Percentiles rank a stretch among this genome's conserved stretches.
Evolutionary conservation across 2,888 invertebrate species (phyloP).

Genomic region (Acronicta aceris): DNA sequence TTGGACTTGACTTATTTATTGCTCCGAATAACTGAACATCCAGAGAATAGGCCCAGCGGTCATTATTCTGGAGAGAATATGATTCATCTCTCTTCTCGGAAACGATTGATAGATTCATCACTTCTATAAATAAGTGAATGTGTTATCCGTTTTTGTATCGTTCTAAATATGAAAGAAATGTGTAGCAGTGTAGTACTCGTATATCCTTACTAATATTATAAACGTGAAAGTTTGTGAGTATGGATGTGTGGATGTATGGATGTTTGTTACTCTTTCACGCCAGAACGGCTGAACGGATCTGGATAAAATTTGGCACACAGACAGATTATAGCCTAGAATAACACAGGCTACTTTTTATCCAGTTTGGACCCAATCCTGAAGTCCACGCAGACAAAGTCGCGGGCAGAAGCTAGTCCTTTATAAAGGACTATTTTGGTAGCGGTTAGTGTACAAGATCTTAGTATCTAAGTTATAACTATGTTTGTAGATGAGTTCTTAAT

Average conservation of each 20-base stretch:
- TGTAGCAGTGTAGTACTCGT: not conserved
- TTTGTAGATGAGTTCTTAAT: too few species aligned
- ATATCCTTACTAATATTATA: too few species aligned
- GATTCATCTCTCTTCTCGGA: slow-evolving; percentile 49
- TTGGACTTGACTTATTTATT: slow-evolving; percentile 72
- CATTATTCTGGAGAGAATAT: slow-evolving; percentile 49
- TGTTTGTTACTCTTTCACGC: too few species aligned
- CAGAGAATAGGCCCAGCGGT: slow-evolving; percentile 36
- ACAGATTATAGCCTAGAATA: too few species aligned
- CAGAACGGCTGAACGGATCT: too few species aligned
- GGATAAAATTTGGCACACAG: too few species aligned
- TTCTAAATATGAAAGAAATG: slow-evolving; percentile 28
- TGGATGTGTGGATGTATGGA: too few species aligned
- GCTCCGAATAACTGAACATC: slow-evolving; percentile 60
- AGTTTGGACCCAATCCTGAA: too few species aligned
- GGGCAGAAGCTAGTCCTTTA: too few species aligned
- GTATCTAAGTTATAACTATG: not conserved
- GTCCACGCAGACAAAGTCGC: too few species aligned
- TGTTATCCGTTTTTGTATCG: slow-evolving; percentile 16
- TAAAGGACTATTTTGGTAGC: slow-evolving; percentile 26
- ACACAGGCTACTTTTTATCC: too few species aligned
- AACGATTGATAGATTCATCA: slow-evolving; percentile 52
- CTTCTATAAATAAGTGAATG: slow-evolving; percentile 32
- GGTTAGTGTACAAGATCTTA: not conserved
- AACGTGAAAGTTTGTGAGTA: too few species aligned